A percentile compares a stretch with the other conserved stretches of the same genome.
These are phyloP conservation scores for Mohoua ochrocephala DNA, from an alignment of 2,113 vertebrate genomes.

Conservation along the genomic window DNA sequence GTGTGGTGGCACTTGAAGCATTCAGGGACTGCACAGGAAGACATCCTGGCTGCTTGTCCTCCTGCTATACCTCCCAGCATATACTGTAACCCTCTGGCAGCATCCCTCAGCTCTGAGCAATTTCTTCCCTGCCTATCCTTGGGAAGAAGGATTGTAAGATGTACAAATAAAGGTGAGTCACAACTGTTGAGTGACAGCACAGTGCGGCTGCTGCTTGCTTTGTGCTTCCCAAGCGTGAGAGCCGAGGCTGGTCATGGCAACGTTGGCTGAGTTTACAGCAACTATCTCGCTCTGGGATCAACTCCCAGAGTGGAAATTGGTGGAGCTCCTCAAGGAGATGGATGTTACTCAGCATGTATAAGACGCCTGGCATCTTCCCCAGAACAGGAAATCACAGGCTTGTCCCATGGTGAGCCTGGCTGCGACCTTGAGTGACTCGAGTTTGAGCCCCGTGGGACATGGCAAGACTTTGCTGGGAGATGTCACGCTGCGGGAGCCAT, in stretches of 20 bases:
- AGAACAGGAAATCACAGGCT: neutral
- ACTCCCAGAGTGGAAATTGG: neutral
- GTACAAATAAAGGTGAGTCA: neutral
- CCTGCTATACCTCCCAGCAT: neutral
- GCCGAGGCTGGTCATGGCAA: neutral
- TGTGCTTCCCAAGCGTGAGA: neutral
- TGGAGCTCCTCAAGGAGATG: neutral
- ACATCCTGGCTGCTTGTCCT: neutral
- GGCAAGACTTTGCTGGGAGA: neutral
- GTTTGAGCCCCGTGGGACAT: accelerated
- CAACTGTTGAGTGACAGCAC: neutral
- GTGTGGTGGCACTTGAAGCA: neutral
- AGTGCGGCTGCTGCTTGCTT: neutral
- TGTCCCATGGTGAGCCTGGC: neutral
- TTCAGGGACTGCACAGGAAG: neutral
- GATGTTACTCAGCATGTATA: accelerated
- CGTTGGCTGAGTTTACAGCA: neutral
- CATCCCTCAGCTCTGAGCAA: accelerated
- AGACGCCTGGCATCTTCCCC: neutral
- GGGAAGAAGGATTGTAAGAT: neutral
- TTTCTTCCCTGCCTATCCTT: neutral
- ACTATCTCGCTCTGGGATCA: neutral
- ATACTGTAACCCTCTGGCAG: neutral
- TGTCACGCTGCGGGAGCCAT: accelerated
- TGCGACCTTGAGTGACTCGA: accelerated